Conservation (phyloP, 2,113 vertebrate species). For the Syrmaticus mikado region DNA sequence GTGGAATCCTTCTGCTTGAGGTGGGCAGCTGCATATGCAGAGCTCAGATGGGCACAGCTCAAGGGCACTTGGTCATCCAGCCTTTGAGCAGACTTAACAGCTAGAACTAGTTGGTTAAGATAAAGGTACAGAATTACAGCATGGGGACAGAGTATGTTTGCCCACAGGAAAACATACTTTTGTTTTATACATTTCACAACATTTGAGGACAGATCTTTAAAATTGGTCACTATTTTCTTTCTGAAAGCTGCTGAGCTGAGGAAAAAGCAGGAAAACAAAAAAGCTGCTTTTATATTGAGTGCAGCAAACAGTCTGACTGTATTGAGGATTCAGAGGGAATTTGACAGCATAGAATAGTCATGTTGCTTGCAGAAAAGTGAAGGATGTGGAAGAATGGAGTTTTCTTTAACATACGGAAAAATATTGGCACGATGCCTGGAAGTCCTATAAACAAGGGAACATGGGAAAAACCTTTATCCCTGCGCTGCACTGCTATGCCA, state of each 20-base stretch:
- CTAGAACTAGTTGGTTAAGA: background rate
- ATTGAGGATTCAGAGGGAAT: background rate
- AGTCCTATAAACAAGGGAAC: slow-evolving; percentile 3
- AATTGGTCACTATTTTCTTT: background rate
- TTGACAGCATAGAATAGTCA: background rate
- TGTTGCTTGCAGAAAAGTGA: background rate
- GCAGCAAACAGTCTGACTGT: background rate
- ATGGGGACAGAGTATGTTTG: background rate
- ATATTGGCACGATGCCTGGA: slow-evolving; percentile 32
- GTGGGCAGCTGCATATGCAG: no score
- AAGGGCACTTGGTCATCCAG: background rate
- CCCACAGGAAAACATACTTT: background rate
- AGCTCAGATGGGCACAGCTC: background rate
- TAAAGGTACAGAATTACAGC: no score
- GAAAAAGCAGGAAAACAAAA: background rate
- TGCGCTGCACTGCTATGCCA: background rate
- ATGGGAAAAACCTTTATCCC: background rate
- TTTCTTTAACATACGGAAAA: slow-evolving; percentile 6
- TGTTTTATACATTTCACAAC: background rate
- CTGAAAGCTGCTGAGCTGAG: background rate
- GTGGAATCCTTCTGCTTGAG: background rate
- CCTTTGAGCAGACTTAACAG: background rate
- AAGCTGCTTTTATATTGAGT: background rate
- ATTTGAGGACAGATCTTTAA: background rate
- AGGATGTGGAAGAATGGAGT: background rate